These are phyloP conservation scores for Mionectes olivaceus DNA, from an alignment of 2,797 vertebrate genomes.

Conservation along the genomic window DNA sequence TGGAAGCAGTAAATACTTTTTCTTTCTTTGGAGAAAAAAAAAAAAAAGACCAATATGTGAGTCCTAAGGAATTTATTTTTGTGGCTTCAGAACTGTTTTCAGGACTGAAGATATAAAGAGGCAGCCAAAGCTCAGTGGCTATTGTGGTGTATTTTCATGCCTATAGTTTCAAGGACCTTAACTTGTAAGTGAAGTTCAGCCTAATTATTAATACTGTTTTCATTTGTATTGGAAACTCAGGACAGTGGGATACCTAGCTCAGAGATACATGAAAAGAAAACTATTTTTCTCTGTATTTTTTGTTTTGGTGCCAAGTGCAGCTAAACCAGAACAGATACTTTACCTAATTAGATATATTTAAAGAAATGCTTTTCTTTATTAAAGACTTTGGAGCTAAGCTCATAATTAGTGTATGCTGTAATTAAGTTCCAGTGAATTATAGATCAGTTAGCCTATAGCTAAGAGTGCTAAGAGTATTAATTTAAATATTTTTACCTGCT, in stretches of 20 bases:
- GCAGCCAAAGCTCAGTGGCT: neutral
- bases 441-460: conserved; percentile 1
- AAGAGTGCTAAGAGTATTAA: neutral
- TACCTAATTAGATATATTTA: conserved; percentile 38
- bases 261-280: neutral
- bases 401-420: conserved; percentile 21
- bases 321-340: conserved; percentile 32
- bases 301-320: neutral
- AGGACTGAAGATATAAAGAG: neutral
- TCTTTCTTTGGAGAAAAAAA: neutral
- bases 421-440: conserved; percentile 29
- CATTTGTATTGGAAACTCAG: neutral
- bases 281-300: neutral
- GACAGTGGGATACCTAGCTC: neutral
- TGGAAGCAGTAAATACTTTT: neutral
- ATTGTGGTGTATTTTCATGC: neutral
- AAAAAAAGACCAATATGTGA: neutral
- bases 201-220: neutral
- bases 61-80: neutral
- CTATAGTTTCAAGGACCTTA: neutral
- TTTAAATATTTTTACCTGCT: neutral
- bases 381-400: conserved; percentile 51
- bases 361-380: conserved; percentile 42
- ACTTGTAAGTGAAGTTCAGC: neutral
- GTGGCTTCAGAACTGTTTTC: neutral